Conservation (phyloP, 2,113 vertebrate genomes). For the Solea senegalensis region DNA sequence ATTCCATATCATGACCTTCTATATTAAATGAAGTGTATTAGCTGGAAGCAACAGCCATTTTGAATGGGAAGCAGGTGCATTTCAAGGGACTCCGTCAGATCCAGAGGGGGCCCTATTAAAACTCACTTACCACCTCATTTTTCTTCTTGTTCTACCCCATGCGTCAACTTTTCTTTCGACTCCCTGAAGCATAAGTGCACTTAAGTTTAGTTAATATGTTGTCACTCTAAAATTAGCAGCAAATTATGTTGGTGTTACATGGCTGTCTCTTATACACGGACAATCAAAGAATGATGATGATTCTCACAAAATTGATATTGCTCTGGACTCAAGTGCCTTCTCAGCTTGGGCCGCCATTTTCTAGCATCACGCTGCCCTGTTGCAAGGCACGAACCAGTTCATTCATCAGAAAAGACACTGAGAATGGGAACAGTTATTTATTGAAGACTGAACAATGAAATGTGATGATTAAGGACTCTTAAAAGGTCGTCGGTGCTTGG, state of each 20-base stretch:
- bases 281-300: no score
- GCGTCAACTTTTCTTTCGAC: not conserved
- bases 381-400: no score
- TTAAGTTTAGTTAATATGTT: not conserved
- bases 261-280: no score
- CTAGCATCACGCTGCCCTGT: no score
- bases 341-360: no score
- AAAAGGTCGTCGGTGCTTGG: no score
- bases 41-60: not conserved
- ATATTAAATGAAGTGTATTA: constrained; percentile 9
- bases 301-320: no score
- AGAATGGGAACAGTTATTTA: not conserved
- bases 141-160: no score
- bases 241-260: no score
- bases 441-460: not conserved
- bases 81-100: no score
- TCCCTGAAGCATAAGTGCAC: not conserved
- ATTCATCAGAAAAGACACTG: not conserved
- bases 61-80: not conserved
- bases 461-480: not conserved
- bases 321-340: no score
- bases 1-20: constrained; percentile 12
- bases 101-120: not conserved
- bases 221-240: not conserved
- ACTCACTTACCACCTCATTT: not conserved